Percentiles rank a stretch among this genome's conserved stretches.
These are phyloP conservation scores for Stigmatopora nigra DNA, from an alignment of 2,113 vertebrate genomes.

Conservation along the genomic window DNA sequence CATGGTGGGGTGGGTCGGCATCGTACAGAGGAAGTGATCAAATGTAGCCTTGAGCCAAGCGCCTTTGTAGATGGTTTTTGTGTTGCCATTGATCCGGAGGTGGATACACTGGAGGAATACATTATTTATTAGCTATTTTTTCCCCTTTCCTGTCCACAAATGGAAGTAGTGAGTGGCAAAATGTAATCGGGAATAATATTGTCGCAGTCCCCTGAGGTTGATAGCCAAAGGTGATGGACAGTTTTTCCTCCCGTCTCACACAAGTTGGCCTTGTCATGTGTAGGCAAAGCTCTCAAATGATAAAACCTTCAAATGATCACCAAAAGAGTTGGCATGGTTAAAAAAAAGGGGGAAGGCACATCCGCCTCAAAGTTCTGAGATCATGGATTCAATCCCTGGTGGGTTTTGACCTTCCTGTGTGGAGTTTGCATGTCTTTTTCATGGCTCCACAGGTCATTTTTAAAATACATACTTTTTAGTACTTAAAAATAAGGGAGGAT, in stretches of 20 bases:
- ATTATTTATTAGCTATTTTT: constrained; percentile 61
- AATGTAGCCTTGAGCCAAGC: constrained; percentile 72
- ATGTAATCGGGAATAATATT: constrained; percentile 48
- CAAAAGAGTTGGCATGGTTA: no score
- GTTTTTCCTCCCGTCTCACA: constrained; percentile 36
- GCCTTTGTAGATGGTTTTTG: constrained; percentile 71
- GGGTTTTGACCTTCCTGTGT: no score
- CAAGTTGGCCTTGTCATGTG: constrained; percentile 16
- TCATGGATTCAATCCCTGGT: no score
- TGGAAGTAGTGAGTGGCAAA: constrained; percentile 47
- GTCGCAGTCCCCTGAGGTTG: constrained; percentile 25
- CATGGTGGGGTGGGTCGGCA: constrained; percentile 36
- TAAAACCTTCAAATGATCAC: no score
- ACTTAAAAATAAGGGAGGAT: not conserved
- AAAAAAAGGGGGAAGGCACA: no score
- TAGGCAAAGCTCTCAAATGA: constrained; percentile 17
- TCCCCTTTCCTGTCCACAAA: constrained; percentile 18
- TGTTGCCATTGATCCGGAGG: constrained; percentile 70
- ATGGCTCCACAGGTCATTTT: no score
- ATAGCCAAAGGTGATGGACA: constrained; percentile 27
- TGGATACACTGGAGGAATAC: constrained; percentile 62
- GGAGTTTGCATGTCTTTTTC: no score
- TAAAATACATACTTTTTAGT: no score
- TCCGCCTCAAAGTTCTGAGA: no score
- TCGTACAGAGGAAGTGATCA: constrained; percentile 64